Percentiles rank a stretch among this genome's conserved stretches.
Conservation (phyloP, 2,888 invertebrate species). For the Microctonus brassicae region DNA sequence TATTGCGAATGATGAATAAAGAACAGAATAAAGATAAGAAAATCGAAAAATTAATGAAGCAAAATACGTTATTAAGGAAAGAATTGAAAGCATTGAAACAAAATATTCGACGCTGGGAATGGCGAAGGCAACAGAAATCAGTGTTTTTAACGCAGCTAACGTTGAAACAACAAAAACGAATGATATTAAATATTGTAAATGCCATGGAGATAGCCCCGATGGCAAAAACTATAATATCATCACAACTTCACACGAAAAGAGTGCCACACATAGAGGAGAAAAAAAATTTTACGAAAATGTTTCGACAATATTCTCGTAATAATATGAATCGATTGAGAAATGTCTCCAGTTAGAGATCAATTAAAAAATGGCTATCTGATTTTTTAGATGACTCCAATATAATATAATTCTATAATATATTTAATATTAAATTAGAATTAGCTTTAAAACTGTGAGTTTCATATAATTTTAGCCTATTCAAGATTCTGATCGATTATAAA, state of each 20-base stretch:
- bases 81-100: conserved; percentile 1
- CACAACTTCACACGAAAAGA: background rate
- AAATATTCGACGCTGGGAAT: background rate
- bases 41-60: background rate
- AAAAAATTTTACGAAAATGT: background rate
- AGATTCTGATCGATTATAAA: no score
- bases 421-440: no score
- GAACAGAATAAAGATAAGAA: background rate
- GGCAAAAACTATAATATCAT: conserved; percentile 7
- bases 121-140: background rate
- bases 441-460: no score
- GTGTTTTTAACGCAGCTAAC: background rate
- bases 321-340: background rate
- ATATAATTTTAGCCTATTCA: no score
- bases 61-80: background rate
- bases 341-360: background rate
- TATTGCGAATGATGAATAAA: background rate
- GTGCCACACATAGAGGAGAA: background rate
- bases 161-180: background rate
- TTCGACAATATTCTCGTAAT: background rate
- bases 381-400: background rate
- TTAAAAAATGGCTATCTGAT: background rate
- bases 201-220: conserved; percentile 3
- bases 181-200: background rate
- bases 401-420: no score